Conservation (phyloP, 2,888 invertebrate genomes). For the Colletes collaris region DNA sequence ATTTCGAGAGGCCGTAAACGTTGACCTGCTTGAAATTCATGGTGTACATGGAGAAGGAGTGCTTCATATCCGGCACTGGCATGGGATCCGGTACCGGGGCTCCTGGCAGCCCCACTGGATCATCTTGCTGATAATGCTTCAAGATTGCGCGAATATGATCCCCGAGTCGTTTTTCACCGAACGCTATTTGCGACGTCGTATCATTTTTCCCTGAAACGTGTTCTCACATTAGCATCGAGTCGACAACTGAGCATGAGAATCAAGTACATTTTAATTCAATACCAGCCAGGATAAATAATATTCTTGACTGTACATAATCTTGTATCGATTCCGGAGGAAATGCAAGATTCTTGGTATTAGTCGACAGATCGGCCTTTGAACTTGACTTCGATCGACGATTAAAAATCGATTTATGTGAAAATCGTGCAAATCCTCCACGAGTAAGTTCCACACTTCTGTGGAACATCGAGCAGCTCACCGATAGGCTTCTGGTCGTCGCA, state of each 20-base stretch:
- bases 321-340: neutral
- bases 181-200: constrained; percentile 73
- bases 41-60: constrained; percentile 88
- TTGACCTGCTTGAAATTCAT: constrained; percentile 89
- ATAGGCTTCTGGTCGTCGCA: constrained; percentile 22
- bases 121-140: constrained; percentile 91
- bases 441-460: neutral
- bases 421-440: neutral
- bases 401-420: constrained; percentile 4
- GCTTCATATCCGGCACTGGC: constrained; percentile 89
- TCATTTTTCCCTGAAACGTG: constrained; percentile 69
- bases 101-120: constrained; percentile 92
- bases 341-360: neutral
- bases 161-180: constrained; percentile 88
- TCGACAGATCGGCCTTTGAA: constrained; percentile 32
- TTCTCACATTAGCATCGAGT: neutral
- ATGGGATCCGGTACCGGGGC: constrained; percentile 92
- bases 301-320: too few relatives aligned
- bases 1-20: constrained; percentile 91
- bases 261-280: too few relatives aligned
- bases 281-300: too few relatives aligned
- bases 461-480: constrained; percentile 27
- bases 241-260: too few relatives aligned
- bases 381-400: constrained; percentile 28
- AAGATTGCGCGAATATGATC: constrained; percentile 88